Conservation (phyloP, 2,888 invertebrate genomes). For the Bunonema sp. region DNA sequence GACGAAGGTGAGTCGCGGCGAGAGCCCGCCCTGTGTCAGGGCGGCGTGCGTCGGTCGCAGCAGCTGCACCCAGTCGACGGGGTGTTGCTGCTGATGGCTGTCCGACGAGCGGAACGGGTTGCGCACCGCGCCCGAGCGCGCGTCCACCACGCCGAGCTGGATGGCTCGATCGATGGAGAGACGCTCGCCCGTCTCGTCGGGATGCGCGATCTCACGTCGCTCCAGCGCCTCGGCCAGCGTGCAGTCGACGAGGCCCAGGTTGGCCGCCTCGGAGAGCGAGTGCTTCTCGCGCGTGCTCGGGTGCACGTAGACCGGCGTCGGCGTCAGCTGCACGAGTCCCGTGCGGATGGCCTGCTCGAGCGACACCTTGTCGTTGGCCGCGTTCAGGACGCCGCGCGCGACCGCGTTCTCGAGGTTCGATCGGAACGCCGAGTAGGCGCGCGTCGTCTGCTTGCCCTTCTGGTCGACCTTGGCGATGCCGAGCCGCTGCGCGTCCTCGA, state of each 20-base stretch:
- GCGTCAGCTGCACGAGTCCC: conserved; percentile 59
- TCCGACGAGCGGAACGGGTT: no score
- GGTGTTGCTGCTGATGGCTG: conserved; percentile 60
- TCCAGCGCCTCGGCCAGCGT: conserved; percentile 42
- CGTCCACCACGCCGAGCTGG: conserved; percentile 67
- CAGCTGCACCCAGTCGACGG: conserved; percentile 49
- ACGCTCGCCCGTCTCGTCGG: conserved; percentile 37
- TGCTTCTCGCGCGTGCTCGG: conserved; percentile 23
- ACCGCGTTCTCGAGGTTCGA: conserved; percentile 53
- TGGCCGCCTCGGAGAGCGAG: conserved; percentile 36
- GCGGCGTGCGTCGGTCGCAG: no score
- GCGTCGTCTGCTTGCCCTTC: conserved; percentile 43
- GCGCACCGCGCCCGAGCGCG: conserved; percentile 64
- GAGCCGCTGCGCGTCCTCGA: conserved; percentile 44
- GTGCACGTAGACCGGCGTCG: conserved; percentile 23
- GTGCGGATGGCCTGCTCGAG: conserved; percentile 70
- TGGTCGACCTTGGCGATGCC: conserved; percentile 44
- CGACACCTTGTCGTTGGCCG: conserved; percentile 60
- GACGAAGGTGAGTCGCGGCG: conserved; percentile 54
- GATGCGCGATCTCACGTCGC: conserved; percentile 36
- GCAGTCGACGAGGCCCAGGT: conserved; percentile 42
- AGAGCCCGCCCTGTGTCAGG: conserved; percentile 46
- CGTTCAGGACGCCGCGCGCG: conserved; percentile 60
- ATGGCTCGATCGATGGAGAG: conserved; percentile 52
- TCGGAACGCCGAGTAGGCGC: conserved; percentile 41